A percentile compares a stretch with the other conserved stretches of the same genome.
phyloP scores from a whole-genome alignment of 2,113 vertebrate genomes.

The Nettapus auritus region DNA sequence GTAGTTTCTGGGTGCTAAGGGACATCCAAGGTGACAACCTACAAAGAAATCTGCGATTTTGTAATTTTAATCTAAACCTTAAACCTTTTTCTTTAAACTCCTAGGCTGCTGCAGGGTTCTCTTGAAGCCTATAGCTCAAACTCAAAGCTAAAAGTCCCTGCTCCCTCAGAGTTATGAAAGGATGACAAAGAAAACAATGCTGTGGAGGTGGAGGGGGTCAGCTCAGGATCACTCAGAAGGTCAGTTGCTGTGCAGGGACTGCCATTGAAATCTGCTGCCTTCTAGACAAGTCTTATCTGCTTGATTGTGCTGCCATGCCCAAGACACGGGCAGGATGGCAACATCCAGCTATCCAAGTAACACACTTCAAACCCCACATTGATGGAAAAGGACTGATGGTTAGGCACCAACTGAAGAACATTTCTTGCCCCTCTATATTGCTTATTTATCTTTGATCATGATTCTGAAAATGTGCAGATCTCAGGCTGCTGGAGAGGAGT shows the following conservation, averaged over 20 bases:
- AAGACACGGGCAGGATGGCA: neutral
- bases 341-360: neutral
- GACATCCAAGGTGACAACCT: neutral
- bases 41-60: neutral
- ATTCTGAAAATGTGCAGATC: neutral
- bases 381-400: neutral
- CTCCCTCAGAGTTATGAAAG: neutral
- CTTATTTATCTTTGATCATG: neutral
- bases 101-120: neutral
- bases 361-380: neutral
- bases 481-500: neutral
- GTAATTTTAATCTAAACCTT: neutral
- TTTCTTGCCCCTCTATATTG: neutral
- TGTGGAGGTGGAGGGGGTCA: neutral
- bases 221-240: neutral
- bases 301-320: neutral
- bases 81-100: neutral
- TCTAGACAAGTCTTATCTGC: neutral
- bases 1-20: neutral
- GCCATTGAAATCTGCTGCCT: neutral
- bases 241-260: neutral
- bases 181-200: neutral
- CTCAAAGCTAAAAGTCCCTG: neutral
- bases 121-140: neutral
- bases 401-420: neutral